phyloP scores from a whole-genome alignment of 1,140 invertebrate species.

The Drosophila mayri region DNA sequence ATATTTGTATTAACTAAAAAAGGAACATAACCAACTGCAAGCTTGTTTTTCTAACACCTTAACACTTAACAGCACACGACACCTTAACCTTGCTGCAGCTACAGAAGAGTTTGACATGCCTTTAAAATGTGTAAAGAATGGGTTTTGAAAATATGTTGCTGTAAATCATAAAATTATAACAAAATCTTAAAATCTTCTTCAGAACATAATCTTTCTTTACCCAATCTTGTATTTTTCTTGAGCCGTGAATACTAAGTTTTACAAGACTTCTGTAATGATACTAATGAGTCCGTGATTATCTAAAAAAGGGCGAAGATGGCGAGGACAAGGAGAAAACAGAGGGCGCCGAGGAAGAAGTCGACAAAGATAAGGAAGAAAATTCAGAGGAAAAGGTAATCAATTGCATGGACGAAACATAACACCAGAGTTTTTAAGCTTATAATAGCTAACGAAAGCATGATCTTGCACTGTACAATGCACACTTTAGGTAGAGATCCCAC shows the following conservation, averaged over 20 bases:
- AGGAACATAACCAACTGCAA: conserved; percentile 36
- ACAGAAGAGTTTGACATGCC: background rate
- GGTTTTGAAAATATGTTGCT: background rate
- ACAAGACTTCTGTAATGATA: conserved; percentile 6
- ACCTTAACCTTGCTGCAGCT: conserved; percentile 11
- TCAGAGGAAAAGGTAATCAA: conserved; percentile 67
- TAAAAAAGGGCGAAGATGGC: conserved; percentile 53
- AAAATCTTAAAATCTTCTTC: background rate
- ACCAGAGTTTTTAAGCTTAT: conserved; percentile 33
- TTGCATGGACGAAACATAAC: conserved; percentile 49
- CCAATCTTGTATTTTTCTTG: background rate
- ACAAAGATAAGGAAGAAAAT: conserved; percentile 43
- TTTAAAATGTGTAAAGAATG: background rate
- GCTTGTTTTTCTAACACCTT: conserved; percentile 68
- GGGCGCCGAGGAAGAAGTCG: conserved; percentile 31
- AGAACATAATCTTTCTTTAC: background rate
- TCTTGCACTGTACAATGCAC: conserved; percentile 9
- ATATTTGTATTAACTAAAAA: conserved; percentile 82
- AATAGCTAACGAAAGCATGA: conserved; percentile 58
- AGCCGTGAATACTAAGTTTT: background rate
- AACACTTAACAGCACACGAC: conserved; percentile 22
- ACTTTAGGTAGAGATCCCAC: conserved; percentile 27
- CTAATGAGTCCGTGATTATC: conserved; percentile 37
- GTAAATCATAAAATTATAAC: background rate
- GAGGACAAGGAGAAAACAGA: conserved; percentile 53